phyloP scores from a whole-genome alignment of 2,113 vertebrate genomes.

The Chloropsis hardwickii region DNA sequence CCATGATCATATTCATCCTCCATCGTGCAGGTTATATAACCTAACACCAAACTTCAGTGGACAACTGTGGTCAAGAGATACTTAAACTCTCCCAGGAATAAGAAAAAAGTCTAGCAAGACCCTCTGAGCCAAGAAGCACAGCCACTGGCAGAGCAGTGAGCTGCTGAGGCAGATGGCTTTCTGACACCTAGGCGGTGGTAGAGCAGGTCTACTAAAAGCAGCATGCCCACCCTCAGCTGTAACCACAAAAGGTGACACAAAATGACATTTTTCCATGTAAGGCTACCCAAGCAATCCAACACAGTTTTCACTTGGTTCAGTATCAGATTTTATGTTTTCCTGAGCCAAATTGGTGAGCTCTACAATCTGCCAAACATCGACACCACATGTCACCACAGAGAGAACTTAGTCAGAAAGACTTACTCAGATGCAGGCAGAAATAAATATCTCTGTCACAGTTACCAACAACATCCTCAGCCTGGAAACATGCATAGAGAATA shows the following conservation, averaged over 20 bases:
- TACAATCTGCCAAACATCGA: not conserved
- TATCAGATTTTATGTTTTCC: not conserved
- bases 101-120: not conserved
- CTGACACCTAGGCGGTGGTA: not conserved
- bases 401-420: not conserved
- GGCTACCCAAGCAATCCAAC: not conserved
- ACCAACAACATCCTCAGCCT: not conserved
- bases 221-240: not conserved
- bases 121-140: not conserved
- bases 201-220: not conserved
- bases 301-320: not conserved
- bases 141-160: not conserved
- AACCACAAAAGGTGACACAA: not conserved
- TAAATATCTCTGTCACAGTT: not conserved
- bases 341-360: not conserved
- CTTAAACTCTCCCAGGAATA: not conserved
- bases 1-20: not conserved
- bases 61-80: not conserved
- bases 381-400: not conserved
- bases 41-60: not conserved
- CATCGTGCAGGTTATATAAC: fast-evolving
- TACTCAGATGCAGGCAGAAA: not conserved
- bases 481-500: not conserved
- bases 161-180: not conserved
- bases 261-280: not conserved